Evolutionary conservation across 2,888 invertebrate species (phyloP), one percentile per base, ranked within the genome.

Genomic region (Chirona hameri): DNA sequence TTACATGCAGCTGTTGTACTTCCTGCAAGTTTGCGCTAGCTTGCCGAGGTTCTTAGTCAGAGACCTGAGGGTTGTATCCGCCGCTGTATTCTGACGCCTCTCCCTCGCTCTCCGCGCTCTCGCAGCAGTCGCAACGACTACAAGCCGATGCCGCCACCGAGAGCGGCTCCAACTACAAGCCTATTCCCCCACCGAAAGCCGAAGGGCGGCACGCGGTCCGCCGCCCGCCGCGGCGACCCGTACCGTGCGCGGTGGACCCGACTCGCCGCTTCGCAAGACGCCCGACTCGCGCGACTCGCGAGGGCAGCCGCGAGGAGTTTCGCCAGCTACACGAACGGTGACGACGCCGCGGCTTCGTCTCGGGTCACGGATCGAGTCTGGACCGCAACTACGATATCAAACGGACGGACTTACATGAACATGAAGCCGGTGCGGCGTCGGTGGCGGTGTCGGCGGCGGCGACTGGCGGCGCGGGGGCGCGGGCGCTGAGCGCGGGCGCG

Each of bases 141-240:
- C 72, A 72, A 72, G 72, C 96, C 96, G 0, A 93, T 96, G 82
- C 96, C 96, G 69, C 96, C 96, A 31, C 84, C 85, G 46, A 85
- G 81, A 82, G 82, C 79, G 82, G 83, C 69, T 39, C 57, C 46
- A 83, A 82, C 82, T 84, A 83, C 83, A 84, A 84, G 65, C 85
- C 85, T 21, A 84, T 84, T n/a, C 85, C 85, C 48, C 85, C 85
- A 48, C 96, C 96, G 15, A n/a, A 97, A 97, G 87, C 96, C 96
- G 81, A 96, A 96, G 87, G 83, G 83, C 31, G 83, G 83, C 21
- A n/a, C 82, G 83, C 18, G 84, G 83, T 52, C 82, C 82, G n/a
- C 60, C 69, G 24, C 60, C 81, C 83, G 82, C 81, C n/a, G 31
- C 60, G 82, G 84, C 29, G 72, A 72, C 14, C 31, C 9, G 29